Base-by-base conservation (phyloP, 2,888 invertebrate genomes). In the Ernsta delagoae region DNA sequence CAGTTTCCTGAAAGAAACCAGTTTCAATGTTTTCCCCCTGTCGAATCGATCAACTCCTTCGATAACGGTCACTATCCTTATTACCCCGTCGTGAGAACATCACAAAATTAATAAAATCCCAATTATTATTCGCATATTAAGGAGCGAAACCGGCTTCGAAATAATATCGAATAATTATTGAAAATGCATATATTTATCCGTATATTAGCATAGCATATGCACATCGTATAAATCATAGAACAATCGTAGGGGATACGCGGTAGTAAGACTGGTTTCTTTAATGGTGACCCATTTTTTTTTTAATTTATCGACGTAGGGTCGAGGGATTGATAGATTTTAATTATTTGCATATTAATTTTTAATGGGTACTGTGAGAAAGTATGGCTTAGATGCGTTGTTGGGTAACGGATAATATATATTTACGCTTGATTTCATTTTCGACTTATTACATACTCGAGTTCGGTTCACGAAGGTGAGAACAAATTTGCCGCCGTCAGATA, bases 121-220 rank as follows among this genome's bases (percentile, higher is more conserved):
- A 91, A 91, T 92, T 90, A 86, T 87, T 91, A 92, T 92, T 90
- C 88, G 89, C 92, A 92, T 93, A 91, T 88, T 91, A 91, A 92
- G 84, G 81, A 87, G 82, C 64, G 67, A 78, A 70, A 80, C 81
- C 75, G 79, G 81, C 76, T 72, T 71, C 74, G 73, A 77, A 79
- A 79, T 79, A 80, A 79, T 79, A 80, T 81, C 77, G 74, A 78
- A 81, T 81, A 77, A 82, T 82, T 82, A 82, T 81, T 79, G 77
- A 78, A 77, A 78, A 78, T 59, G 69, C 72, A 77, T 77, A 79
- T 80, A 70, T 74, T 71, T 71, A 70, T 64, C 60, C 45, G 1
- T 63, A 71, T 74, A 90, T 90, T 89, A 83, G 80, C 90, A 90
- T 93, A 91, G 50, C 50, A 4, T 50, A 53, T 16, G 50, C 24